Base-by-base conservation (phyloP, 2,797 vertebrate species). In the Ctenopoma kingsleyae region DNA sequence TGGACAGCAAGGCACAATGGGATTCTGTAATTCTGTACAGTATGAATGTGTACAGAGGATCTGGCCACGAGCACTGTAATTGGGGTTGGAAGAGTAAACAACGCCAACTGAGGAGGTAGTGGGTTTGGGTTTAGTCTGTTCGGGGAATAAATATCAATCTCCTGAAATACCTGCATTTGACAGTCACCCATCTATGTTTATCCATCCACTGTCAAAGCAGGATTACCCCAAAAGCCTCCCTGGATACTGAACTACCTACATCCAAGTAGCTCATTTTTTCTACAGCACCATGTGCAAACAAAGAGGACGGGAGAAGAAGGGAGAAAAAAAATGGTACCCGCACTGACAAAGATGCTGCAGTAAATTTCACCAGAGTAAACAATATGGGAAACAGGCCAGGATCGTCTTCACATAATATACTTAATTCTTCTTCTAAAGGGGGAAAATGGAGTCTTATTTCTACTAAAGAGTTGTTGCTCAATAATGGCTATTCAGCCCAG, bases 211-310 rank as follows among this genome's bases (percentile, higher is more conserved):
- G 87, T 91, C 85, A 74, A 79, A 81, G 74, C 59, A 79, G 82
- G 85, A 89, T 91, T 91, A 93, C 80, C 52, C 70, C 75, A 50
- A 78, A 85, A 88, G 68, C 78, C 74, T 75, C 76, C 43, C 57
- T 65, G 80, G 82, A 86, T 84, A 67, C 73, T 43, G 60, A 89
- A 89, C 70, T 90, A 93, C 87, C 88, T 83, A 87, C 85, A 89
- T 86, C 71, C 82, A 85, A 85, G 78, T 71, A 62, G 79, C 81
- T 92, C 73, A 71, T 88, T 90, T 90, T 86, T 81, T 81, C 86
- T 66, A 71, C 74, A 77, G 71, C 72, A 67, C 58, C 71, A 64
- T 81, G 79, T 66, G 71, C 84, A 87, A 89, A 91, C 86, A 92
- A 86, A 87, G 76, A 25, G 58, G 67, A 62, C 43, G 67, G 58